These are phyloP conservation scores for Diglossa cyanea DNA, from an alignment of 2,797 vertebrate genomes.

Conservation along the genomic window DNA sequence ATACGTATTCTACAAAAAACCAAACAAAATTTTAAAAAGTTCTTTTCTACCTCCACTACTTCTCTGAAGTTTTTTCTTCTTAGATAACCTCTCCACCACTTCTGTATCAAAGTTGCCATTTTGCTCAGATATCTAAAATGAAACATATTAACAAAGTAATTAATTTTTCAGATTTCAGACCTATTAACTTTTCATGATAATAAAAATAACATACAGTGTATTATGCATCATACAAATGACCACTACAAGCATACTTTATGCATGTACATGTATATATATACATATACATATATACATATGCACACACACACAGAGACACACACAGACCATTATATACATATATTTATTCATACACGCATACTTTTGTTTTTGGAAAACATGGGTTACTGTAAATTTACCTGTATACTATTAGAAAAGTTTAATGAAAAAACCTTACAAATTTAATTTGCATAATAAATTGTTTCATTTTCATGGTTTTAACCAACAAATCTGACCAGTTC, in stretches of 20 bases:
- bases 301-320: neutral
- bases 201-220: neutral
- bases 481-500: neutral
- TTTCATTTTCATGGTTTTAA: neutral
- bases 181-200: neutral
- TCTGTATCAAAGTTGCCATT: slow-evolving; percentile 85
- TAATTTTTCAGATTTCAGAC: neutral
- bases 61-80: slow-evolving; percentile 82
- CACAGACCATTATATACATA: neutral
- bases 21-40: neutral
- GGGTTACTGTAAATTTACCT: neutral
- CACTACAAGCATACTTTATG: neutral
- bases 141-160: slow-evolving; percentile 13
- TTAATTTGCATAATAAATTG: neutral
- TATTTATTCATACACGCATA: neutral
- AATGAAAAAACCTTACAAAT: neutral
- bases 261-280: neutral
- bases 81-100: slow-evolving; percentile 87
- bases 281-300: neutral
- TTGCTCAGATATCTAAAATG: slow-evolving; percentile 82
- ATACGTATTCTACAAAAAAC: neutral
- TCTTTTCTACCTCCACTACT: slow-evolving; percentile 85
- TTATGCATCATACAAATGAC: neutral
- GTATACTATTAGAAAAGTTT: neutral
- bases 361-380: neutral